Base-by-base conservation (phyloP, 30 jellyfish, hydroid and myxozoan genomes). In the Turritopsis rubra region DNA sequence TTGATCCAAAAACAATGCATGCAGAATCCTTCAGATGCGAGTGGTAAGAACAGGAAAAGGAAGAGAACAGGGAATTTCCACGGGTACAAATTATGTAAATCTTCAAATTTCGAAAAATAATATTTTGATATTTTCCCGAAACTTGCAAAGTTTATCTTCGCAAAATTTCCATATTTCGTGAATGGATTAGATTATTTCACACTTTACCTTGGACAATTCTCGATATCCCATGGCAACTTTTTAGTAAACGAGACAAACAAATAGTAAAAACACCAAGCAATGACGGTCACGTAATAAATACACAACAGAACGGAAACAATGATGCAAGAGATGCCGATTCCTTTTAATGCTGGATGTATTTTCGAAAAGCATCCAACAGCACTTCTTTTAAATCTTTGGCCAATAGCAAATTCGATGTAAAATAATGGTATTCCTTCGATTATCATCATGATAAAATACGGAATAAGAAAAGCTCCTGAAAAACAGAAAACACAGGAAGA, bases 401-500 rank as follows among this genome's bases (percentile, higher is more conserved):
- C 97, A 65, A 91, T 79, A 71, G 96, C 96, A 81, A 54, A 91
- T 87, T 91, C 97, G 73, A 91, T 87, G 80, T 88, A 87, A 84
- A 91, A 91, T 20, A 91, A 85, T 7, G 97, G 97, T 30, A 91
- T 85, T 24, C 97, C 97, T 82, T 91, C 97, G 74, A 91, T 91
- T 75, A 91, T 65, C 97, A 91, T 91, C 89, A 91, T 88, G 80
- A 84, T 91, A 86, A 91, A 79, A 60, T 85, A 91, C 24, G 97
- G 97, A 52, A 91, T 87, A 22, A 91, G 89, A 79, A 91, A 91
- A 9, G 95, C 96, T 71, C 97, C 97, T 91, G 52, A 23, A 85
- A 81, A 52, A 23, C 77, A 22, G 19, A 68, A 1, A 9, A 8
- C 77, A 68, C 9, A 0, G 19, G 9, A 19, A 7, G 30, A 8